A percentile compares a stretch with the other conserved stretches of the same genome.
phyloP scores from a whole-genome alignment of 2,888 invertebrate genomes.

The Nemurella pictetii region DNA sequence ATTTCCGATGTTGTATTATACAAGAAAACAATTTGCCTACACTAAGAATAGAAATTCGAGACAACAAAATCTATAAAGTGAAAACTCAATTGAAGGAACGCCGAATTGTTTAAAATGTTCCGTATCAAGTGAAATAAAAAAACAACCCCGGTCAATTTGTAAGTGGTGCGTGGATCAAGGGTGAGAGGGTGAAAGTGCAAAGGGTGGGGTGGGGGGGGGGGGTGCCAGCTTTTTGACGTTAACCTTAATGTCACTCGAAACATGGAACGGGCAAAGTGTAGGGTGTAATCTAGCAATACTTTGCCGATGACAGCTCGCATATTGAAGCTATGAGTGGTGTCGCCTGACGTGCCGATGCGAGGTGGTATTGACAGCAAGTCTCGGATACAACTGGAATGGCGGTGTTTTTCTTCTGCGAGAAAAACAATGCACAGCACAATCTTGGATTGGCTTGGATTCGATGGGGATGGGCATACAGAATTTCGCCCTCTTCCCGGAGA shows the following conservation, averaged over 20 bases:
- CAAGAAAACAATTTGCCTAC: no score
- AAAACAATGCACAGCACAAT: background rate
- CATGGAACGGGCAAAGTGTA: background rate
- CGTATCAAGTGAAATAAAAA: no score
- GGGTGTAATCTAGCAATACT: background rate
- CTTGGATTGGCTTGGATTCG: no score
- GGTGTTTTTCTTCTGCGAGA: background rate
- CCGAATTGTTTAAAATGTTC: no score
- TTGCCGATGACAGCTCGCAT: background rate
- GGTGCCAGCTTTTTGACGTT: background rate
- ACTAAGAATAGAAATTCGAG: no score
- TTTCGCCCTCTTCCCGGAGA: no score
- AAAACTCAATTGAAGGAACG: no score
- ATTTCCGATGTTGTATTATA: no score
- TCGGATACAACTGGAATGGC: background rate
- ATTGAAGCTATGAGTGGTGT: background rate
- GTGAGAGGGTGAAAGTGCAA: background rate
- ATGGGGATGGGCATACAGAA: no score
- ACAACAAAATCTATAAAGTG: no score
- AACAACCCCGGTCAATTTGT: background rate
- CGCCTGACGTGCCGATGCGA: background rate
- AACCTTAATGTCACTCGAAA: background rate
- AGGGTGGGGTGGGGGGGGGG: background rate
- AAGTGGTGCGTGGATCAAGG: constrained; percentile 1
- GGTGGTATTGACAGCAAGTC: background rate